phyloP scores from a whole-genome alignment of 1,140 invertebrate genomes.

The Drosophila melanica region DNA sequence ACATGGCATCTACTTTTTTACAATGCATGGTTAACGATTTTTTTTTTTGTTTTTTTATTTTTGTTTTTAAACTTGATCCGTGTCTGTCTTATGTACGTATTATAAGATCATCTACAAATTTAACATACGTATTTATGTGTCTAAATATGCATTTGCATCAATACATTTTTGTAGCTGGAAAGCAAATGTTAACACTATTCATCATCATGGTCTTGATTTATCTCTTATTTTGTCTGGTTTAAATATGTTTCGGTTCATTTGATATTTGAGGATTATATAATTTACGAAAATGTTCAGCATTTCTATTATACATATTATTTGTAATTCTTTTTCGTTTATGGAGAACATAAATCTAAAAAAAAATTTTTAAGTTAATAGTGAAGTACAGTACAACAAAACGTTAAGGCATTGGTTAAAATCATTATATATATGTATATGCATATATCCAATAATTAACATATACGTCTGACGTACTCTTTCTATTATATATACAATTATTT shows the following conservation, averaged over 20 bases:
- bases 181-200: conserved; percentile 3
- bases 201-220: neutral
- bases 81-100: conserved; percentile 12
- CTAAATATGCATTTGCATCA: neutral
- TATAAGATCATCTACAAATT: conserved; percentile 12
- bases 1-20: neutral
- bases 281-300: neutral
- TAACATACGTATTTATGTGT: conserved; percentile 10
- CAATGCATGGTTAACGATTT: conserved; percentile 6
- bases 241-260: neutral
- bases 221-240: neutral
- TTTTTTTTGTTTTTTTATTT: neutral
- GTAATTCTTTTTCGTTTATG: no score
- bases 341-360: no score
- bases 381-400: no score
- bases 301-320: no score
- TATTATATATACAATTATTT: no score
- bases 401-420: no score
- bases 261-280: no score
- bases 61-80: neutral
- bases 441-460: no score
- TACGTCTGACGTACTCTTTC: no score
- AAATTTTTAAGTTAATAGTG: no score
- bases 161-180: conserved; percentile 1
- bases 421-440: no score